Evolutionary conservation across 2,888 invertebrate species (phyloP), one percentile per base, ranked within the genome.

Genomic region (Operophtera brumata): DNA sequence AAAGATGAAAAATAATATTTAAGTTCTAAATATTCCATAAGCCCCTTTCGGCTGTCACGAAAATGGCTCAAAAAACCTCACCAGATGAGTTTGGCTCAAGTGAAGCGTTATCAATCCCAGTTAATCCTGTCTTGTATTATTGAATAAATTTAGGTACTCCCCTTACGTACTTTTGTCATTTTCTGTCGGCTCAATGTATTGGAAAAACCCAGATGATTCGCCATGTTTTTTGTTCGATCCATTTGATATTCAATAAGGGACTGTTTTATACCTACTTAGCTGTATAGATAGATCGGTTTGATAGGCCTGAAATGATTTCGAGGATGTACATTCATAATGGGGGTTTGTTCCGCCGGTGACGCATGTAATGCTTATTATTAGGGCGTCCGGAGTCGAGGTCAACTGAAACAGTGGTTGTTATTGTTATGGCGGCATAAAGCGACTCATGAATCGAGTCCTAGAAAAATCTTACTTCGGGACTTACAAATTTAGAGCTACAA

Each of bases 71-170:
- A 84, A 80, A 80, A 81, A 76, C 76, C 78, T 65, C 65, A 69
- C 66, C 70, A 74, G 83, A 82, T 80, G 79, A 83, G 77, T 75
- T 75, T 69, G 78, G 78, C 74, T 84, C 75, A 78, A 82, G 74
- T 70, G 76, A 70, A 80, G 80, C 84, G 82, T 83, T 84, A 83
- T 80, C 79, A 77, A 84, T 73, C 82, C 72, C 78, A 78, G 80
- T 78, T 86, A 83, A 84, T 84, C 82, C 77, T 79, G 76, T 83
- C 81, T 86, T 80, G 76, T 82, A 77, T 84, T 84, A 85, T 83
- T 82, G 82, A 84, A 85, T 85, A 85, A 82, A 84, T 80, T 83
- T 80, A 20, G 20, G 20, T 20, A 77, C 75, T 64, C 73, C 75
- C 64, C 70, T 74, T 67, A 71, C 71, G 73, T 80, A 73, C 74